Percentiles rank a stretch among this genome's conserved stretches.
Conservation (phyloP, 2,113 vertebrate genomes). For the Pseudorhombus dupliciocellatus region DNA sequence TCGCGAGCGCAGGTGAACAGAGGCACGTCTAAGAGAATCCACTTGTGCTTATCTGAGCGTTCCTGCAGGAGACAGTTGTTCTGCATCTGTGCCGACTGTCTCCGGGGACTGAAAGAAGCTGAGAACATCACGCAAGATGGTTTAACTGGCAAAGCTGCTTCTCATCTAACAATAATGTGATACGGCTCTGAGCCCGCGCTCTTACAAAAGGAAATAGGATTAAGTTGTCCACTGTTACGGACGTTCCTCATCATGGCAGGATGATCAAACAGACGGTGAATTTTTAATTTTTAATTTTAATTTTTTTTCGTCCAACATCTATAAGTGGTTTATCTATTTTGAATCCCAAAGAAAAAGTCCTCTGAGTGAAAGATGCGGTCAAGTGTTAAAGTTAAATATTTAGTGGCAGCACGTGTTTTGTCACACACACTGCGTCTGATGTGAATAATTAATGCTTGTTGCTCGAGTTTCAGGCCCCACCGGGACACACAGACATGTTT, state of each 20-base stretch:
- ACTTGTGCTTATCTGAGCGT: slow-evolving; percentile 71
- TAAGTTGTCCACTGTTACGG: slow-evolving; percentile 69
- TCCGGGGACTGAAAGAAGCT: slow-evolving; percentile 51
- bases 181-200: slow-evolving; percentile 67
- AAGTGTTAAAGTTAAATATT: slow-evolving; percentile 69
- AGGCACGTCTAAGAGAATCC: slow-evolving; percentile 62
- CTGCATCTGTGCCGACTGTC: slow-evolving; percentile 56
- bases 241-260: slow-evolving; percentile 43
- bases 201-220: slow-evolving; percentile 69
- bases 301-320: slow-evolving; percentile 51
- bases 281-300: slow-evolving; percentile 67
- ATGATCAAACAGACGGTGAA: slow-evolving; percentile 66
- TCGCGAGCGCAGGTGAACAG: slow-evolving; percentile 61
- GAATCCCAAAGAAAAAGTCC: slow-evolving; percentile 34
- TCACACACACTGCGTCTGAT: slow-evolving; percentile 61
- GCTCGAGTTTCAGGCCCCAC: slow-evolving; percentile 65
- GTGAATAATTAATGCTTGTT: slow-evolving; percentile 77
- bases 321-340: slow-evolving; percentile 43
- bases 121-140: slow-evolving; percentile 69
- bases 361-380: slow-evolving; percentile 37
- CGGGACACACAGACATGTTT: slow-evolving; percentile 43
- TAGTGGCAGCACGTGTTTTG: slow-evolving; percentile 74
- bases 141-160: slow-evolving; percentile 78
- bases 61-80: slow-evolving; percentile 69
- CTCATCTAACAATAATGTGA: slow-evolving; percentile 67